Evolutionary conservation across 1,140 invertebrate genomes (phyloP).

Genomic region (Euborellia annulipes): DNA sequence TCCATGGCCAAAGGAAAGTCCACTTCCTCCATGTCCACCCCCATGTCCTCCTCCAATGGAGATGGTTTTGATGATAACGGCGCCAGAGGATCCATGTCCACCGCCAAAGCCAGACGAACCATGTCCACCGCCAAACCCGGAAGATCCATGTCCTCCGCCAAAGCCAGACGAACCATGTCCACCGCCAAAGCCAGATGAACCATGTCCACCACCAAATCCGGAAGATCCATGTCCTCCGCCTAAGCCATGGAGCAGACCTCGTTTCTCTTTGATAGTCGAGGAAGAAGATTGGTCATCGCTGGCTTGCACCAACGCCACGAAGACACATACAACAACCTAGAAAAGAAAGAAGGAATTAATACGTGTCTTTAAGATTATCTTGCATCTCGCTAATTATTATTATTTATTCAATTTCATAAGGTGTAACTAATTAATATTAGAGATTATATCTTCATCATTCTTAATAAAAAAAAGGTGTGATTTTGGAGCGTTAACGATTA

Average conservation of each 20-base stretch:
- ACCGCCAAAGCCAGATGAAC: not conserved
- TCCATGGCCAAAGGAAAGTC: constrained; percentile 32
- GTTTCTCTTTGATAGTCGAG: constrained; percentile 2
- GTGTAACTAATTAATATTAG: too few relatives aligned
- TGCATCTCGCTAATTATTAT: too few relatives aligned
- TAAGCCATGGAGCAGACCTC: not conserved
- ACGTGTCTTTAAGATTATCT: too few relatives aligned
- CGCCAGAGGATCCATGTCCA: not conserved
- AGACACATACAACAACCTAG: too few relatives aligned
- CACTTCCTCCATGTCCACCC: constrained; percentile 21
- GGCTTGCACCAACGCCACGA: not conserved
- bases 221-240: not conserved
- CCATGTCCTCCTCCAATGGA: constrained; percentile 14
- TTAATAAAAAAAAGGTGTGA: too few relatives aligned
- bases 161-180: not conserved
- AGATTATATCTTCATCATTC: too few relatives aligned
- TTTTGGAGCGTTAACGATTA: too few relatives aligned
- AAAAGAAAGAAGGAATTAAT: too few relatives aligned
- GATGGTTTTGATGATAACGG: not conserved
- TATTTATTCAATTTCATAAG: too few relatives aligned
- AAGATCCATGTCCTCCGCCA: not conserved
- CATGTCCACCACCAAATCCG: not conserved
- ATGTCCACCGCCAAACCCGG: not conserved
- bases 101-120: not conserved
- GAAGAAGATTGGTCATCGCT: not conserved